Evolutionary conservation across 2,113 vertebrate species (phyloP).

Genomic region (Aphyosemion australe): DNA sequence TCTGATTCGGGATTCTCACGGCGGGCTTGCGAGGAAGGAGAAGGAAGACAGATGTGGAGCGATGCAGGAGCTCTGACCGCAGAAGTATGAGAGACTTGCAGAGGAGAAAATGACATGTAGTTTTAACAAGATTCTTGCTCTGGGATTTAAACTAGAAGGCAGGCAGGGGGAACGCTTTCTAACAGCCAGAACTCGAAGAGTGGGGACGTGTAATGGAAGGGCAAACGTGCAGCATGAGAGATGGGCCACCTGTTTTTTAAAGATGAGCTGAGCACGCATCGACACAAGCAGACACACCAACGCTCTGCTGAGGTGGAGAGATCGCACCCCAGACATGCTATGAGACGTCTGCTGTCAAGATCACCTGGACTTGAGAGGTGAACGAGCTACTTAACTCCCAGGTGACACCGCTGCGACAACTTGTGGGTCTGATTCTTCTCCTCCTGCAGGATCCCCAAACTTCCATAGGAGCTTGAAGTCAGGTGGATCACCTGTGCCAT

Average conservation of each 20-base stretch:
- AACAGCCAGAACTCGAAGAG: not conserved
- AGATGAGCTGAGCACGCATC: slow-evolving; percentile 34
- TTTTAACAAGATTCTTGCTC: slow-evolving; percentile 40
- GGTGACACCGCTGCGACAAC: slow-evolving; percentile 28
- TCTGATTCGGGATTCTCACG: slow-evolving; percentile 46
- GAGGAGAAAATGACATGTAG: slow-evolving; percentile 65
- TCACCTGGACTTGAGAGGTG: slow-evolving; percentile 26
- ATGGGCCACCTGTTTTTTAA: slow-evolving; percentile 42
- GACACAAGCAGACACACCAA: slow-evolving; percentile 2
- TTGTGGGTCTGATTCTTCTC: slow-evolving; percentile 20
- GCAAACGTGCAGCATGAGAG: slow-evolving; percentile 50
- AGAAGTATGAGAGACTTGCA: slow-evolving; percentile 31
- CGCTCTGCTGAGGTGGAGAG: slow-evolving; percentile 23
- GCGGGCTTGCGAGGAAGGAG: slow-evolving; percentile 39
- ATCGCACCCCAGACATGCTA: slow-evolving; percentile 14
- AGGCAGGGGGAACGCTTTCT: not conserved
- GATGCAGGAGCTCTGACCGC: slow-evolving; percentile 56
- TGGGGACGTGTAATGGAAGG: slow-evolving; percentile 23
- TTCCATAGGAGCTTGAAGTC: slow-evolving; percentile 22
- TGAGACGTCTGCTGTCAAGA: not conserved
- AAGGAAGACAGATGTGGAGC: slow-evolving; percentile 44
- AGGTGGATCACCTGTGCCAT: slow-evolving; percentile 55
- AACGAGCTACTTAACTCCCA: slow-evolving; percentile 1
- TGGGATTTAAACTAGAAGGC: slow-evolving; percentile 24
- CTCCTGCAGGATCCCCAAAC: slow-evolving; percentile 1